Percentiles rank a stretch among this genome's conserved stretches.
phyloP scores from a whole-genome alignment of 1,140 invertebrate species.

The Hermetia illucens region DNA sequence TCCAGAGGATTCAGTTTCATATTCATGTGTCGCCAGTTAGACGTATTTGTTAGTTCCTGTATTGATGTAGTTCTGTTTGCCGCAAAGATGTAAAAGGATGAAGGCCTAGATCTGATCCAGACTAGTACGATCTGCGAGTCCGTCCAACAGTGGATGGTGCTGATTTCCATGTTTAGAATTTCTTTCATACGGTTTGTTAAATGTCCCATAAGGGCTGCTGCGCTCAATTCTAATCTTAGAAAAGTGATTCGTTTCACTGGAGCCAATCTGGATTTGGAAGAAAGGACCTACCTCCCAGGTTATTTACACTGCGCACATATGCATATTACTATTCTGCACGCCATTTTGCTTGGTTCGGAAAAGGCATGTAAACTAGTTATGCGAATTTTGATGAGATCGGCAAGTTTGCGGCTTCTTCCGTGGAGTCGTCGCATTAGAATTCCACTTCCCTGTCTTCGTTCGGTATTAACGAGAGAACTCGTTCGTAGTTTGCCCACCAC shows the following conservation, averaged over 20 bases:
- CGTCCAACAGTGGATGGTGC: neutral
- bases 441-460: no score
- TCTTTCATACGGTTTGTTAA: no score
- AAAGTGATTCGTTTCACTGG: slow-evolving; percentile 25
- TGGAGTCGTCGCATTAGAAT: no score
- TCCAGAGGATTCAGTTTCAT: slow-evolving; percentile 13
- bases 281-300: slow-evolving; percentile 14
- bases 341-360: slow-evolving; percentile 15
- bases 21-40: slow-evolving; percentile 10
- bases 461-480: no score
- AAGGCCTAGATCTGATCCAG: no score
- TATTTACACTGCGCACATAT: slow-evolving; percentile 12
- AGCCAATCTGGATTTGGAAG: slow-evolving; percentile 24
- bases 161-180: neutral
- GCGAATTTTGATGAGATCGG: no score
- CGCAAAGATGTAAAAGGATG: no score
- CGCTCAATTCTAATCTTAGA: slow-evolving; percentile 31
- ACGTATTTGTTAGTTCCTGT: neutral
- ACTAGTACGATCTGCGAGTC: no score
- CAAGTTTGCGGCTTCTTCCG: no score
- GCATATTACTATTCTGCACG: slow-evolving; percentile 17
- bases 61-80: slow-evolving; percentile 12
- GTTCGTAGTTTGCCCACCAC: no score
- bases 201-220: slow-evolving; percentile 22
- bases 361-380: no score